phyloP scores from a whole-genome alignment of 2,888 invertebrate species.

The Tinea pellionella region DNA sequence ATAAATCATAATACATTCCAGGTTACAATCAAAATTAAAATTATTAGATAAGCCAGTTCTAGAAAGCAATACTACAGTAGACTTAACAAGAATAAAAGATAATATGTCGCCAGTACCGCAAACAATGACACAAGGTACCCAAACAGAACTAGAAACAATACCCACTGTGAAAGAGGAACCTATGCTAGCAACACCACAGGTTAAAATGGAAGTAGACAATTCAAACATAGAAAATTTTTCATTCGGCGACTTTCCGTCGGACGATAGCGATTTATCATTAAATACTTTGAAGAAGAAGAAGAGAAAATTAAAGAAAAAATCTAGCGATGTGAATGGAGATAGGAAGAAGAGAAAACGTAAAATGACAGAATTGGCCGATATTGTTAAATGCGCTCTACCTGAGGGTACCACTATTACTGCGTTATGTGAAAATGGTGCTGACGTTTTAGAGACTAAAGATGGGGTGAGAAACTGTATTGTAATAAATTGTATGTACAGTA shows the following conservation, averaged over 20 bases:
- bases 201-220: neutral
- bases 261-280: conserved; percentile 44
- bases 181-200: conserved; percentile 15
- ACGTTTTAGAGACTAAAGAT: conserved; percentile 16
- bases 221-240: conserved; percentile 21
- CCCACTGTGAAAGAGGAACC: conserved; percentile 37
- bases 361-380: conserved; percentile 12
- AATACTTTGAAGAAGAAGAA: conserved; percentile 40
- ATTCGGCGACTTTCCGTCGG: conserved; percentile 27
- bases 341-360: conserved; percentile 30
- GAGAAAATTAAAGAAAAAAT: conserved; percentile 20
- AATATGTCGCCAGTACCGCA: conserved; percentile 22
- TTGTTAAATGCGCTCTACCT: conserved; percentile 21
- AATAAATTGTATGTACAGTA: too few relatives aligned
- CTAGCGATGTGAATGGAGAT: conserved; percentile 24
- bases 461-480: neutral
- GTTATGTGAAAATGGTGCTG: conserved; percentile 21
- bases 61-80: conserved; percentile 26
- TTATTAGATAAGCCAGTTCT: neutral
- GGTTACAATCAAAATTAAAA: neutral
- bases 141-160: conserved; percentile 29
- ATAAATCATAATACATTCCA: neutral
- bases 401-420: conserved; percentile 20
- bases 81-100: conserved; percentile 36
- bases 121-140: conserved; percentile 29